Percentiles rank a stretch among this genome's conserved stretches.
These are phyloP conservation scores for Oreonectes daqikongensis DNA, from an alignment of 2,797 vertebrate genomes.

Conservation along the genomic window DNA sequence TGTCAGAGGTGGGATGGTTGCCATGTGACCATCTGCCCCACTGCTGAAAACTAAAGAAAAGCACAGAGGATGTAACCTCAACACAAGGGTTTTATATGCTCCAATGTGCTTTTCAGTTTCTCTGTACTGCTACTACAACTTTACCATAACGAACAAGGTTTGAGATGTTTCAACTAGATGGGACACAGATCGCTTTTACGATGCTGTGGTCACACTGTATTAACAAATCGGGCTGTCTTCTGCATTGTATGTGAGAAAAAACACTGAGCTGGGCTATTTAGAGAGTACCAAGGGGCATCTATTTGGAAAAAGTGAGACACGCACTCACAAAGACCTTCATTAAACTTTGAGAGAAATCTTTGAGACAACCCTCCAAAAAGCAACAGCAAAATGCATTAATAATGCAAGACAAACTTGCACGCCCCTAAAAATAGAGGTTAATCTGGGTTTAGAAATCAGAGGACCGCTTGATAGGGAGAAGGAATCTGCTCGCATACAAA, in stretches of 20 bases:
- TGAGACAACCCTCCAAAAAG: constrained; percentile 38
- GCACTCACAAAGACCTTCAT: constrained; percentile 52
- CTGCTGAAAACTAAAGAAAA: constrained; percentile 28
- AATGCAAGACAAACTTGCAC: constrained; percentile 58
- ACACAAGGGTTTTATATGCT: constrained; percentile 10
- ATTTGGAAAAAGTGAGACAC: constrained; percentile 49
- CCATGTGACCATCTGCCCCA: constrained; percentile 49
- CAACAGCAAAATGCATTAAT: constrained; percentile 58
- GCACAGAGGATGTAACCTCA: constrained; percentile 32
- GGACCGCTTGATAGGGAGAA: neutral
- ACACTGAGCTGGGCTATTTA: constrained; percentile 52
- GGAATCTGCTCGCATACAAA: constrained; percentile 44
- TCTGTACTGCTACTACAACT: neutral
- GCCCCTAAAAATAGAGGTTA: constrained; percentile 61
- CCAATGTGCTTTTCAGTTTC: neutral
- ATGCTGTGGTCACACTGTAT: constrained; percentile 2
- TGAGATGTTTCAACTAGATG: neutral
- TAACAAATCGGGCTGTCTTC: constrained; percentile 39
- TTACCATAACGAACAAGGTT: neutral
- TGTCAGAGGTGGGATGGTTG: constrained; percentile 41
- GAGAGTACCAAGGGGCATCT: constrained; percentile 51
- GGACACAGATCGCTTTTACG: neutral
- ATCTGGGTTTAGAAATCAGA: constrained; percentile 54
- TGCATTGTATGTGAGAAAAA: constrained; percentile 40
- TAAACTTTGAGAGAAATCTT: constrained; percentile 52